These are phyloP conservation scores for Cottus gobio DNA, from an alignment of 2,113 vertebrate species.

Conservation along the genomic window DNA sequence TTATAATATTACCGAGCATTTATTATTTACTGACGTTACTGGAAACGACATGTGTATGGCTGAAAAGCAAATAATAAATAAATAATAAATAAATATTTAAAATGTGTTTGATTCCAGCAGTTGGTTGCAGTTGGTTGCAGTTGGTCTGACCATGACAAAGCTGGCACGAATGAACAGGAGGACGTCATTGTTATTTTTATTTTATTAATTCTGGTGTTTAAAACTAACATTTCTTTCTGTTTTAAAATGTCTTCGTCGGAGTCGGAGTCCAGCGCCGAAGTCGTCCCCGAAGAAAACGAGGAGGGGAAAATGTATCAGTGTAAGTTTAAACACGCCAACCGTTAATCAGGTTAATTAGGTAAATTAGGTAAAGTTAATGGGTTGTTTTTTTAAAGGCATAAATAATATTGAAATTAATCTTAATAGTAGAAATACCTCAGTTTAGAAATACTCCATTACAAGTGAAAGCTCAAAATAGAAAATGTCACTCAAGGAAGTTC, in stretches of 20 bases:
- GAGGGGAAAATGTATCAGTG: conserved; percentile 18
- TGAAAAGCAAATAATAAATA: neutral
- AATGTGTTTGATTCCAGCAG: neutral
- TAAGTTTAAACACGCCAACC: conserved; percentile 9
- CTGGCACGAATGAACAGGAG: neutral
- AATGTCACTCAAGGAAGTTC: neutral
- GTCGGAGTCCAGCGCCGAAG: neutral
- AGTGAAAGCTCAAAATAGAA: neutral
- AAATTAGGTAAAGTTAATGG: neutral
- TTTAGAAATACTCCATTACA: neutral
- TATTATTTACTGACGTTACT: no score
- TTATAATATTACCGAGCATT: neutral
- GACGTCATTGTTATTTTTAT: neutral
- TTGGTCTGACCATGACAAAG: neutral
- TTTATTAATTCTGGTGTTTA: neutral
- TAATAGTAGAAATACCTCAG: neutral
- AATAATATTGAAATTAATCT: no score
- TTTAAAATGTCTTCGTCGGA: conserved; percentile 16
- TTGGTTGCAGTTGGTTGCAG: conserved; percentile 3
- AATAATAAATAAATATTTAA: neutral
- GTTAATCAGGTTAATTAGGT: no score
- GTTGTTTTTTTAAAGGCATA: no score
- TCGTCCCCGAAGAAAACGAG: neutral
- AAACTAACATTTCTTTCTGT: neutral
- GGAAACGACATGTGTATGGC: neutral